Base-by-base conservation (phyloP, 2,888 invertebrate species). In the Sinohyriopsis cumingii region DNA sequence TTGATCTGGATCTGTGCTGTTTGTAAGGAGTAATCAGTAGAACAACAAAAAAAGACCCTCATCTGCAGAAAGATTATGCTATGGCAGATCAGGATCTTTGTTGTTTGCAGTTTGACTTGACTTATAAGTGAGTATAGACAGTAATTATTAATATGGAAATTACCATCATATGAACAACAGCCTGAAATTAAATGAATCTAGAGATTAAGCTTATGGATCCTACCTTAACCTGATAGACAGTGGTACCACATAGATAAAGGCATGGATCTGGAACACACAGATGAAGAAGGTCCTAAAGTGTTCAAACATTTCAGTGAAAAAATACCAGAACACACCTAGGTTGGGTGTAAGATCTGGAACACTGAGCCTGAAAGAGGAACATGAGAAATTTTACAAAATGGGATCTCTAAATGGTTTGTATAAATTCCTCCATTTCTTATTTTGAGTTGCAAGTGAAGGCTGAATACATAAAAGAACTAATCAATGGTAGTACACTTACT, bases 251-350 rank as follows among this genome's bases (percentile, higher is more conserved):
- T 99, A 99, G 64, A 99, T 91, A 68, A 97, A 93, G 6, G 95
- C 96, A 91, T 99, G 98, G 82, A 99, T 94, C 93, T 99, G 99
- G 90, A 99, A 99, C 79, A 98, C 96, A 88, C 95, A 96, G 33
- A 98, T 94, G 91, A 99, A 99, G 85, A 99, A 93, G 74, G 95
- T 92, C 65, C 97, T 93, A 88, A 99, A 99, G 91, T 99, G 99
- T 85, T 99, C 98, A 92, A 99, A 99, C 96, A 99, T 98, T 92
- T 99, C 99, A 0, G 98, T 98, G 90, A 99, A 99, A 91, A 99
- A 99, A 88, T 99, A 99, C 99, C 99, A 99, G 90, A 98, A 99
- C 2, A 99, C 91, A 0, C 99, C 99, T 83, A 98, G 95, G 89
- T 99, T 99, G 33, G 99, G 99, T 82, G 96, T 95, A 77, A 99